Evolutionary conservation across 1,140 invertebrate species (phyloP).

Genomic region (Cydia fagiglandana): DNA sequence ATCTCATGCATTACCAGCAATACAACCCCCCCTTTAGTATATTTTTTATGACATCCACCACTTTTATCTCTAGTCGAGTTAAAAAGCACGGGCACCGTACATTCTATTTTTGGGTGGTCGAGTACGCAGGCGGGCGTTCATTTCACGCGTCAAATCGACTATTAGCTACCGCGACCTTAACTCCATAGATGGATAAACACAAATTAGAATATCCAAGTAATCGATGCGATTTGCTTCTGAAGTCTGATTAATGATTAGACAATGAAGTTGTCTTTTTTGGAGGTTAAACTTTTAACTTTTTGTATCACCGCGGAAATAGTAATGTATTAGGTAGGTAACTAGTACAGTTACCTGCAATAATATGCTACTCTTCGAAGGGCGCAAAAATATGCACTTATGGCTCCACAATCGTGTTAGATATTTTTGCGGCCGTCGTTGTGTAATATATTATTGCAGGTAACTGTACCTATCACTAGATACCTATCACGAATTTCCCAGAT

Average conservation of each 20-base stretch:
- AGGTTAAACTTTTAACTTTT: conserved; percentile 20
- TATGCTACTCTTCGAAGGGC: no score
- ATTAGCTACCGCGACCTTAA: conserved; percentile 39
- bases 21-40: not conserved
- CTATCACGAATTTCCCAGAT: not conserved
- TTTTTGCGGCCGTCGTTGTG: no score
- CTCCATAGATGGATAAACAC: conserved; percentile 37
- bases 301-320: not conserved
- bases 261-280: conserved; percentile 26
- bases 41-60: not conserved
- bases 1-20: not conserved
- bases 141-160: conserved; percentile 64
- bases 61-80: not conserved
- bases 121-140: conserved; percentile 44
- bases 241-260: conserved; percentile 25
- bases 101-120: conserved; percentile 69
- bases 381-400: no score
- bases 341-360: no score
- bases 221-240: conserved; percentile 32
- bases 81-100: not conserved
- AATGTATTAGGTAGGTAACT: no score
- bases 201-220: conserved; percentile 42
- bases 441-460: no score
- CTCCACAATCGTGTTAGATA: no score
- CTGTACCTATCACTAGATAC: no score